phyloP scores from a whole-genome alignment of 2,888 invertebrate species.

The Micoletzkya japonica region DNA sequence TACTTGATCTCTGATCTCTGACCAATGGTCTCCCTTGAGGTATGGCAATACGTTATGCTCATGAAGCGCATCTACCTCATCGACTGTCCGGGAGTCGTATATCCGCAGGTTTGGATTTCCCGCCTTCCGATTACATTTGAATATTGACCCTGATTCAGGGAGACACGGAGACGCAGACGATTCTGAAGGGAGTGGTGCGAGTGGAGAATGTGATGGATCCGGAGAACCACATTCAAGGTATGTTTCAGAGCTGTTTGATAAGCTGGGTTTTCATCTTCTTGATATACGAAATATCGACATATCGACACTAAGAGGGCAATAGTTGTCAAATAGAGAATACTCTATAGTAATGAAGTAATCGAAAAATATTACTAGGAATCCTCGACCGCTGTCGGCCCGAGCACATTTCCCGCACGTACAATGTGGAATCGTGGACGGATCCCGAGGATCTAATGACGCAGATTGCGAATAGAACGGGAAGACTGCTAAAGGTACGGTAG shows the following conservation, averaged over 20 bases:
- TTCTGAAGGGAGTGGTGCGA: constrained; percentile 91
- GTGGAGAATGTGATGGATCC: constrained; percentile 91
- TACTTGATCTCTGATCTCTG: no score
- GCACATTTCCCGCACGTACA: constrained; percentile 81
- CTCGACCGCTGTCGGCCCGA: constrained; percentile 84
- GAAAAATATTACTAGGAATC: constrained; percentile 62
- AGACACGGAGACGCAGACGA: constrained; percentile 83
- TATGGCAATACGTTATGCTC: constrained; percentile 98
- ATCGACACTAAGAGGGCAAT: neutral
- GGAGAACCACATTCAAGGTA: constrained; percentile 84
- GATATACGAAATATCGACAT: neutral
- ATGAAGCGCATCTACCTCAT: constrained; percentile 95
- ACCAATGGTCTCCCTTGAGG: constrained; percentile 65
- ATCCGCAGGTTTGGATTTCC: constrained; percentile 72
- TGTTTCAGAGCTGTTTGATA: neutral
- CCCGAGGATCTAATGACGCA: constrained; percentile 87
- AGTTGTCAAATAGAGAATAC: neutral
- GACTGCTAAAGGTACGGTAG: constrained; percentile 76
- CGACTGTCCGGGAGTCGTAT: constrained; percentile 98
- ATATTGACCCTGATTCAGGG: constrained; percentile 66
- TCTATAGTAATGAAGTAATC: neutral
- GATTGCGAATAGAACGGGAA: constrained; percentile 82
- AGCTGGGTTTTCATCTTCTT: neutral
- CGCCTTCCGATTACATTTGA: neutral
- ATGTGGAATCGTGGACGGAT: constrained; percentile 77